Evolutionary conservation across 1,140 invertebrate genomes (phyloP), one percentile per base, ranked within the genome.

Genomic region (Rhagoletis zephyria): DNA sequence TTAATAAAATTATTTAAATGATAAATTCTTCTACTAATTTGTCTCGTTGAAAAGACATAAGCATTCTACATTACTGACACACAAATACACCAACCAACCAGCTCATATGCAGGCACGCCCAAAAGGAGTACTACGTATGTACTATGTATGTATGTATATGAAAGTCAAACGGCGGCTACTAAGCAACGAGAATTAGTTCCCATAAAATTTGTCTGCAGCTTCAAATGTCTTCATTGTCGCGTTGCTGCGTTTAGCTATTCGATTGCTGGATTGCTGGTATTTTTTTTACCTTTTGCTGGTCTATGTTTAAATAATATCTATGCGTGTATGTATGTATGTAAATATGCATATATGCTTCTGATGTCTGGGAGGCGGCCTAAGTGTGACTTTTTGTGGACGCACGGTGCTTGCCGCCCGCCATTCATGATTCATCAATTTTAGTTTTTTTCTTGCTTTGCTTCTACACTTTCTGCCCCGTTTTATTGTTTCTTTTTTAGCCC

Each of bases 351-450:
- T 30, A 10, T 64, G 85, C 16, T 85, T 64, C 60, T 63, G 48
- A 19, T 85, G 77, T 85, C 40, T 61, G 56, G 30, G 74, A 56
- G 48, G 77, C 74, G 40, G 77, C 3, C 12, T 81, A 60, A 56
- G 48, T 87, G 60, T 65, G 48, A 56, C 48, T 56, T 81, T 81
- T 81, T 51, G 51, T 56, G 16, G 48, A 3, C 48, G 30, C 74
- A 81, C 74, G 14, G 85, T 85, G 59, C 42, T 60, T 42, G 85
- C 63, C 51, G 16, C 16, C 51, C 85, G 85, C 60, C 85, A 85
- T 85, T n/a, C 67, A 86, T 88, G 87, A 88, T 86, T 88, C 87
- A 88, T 88, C 85, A 88, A 16, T 64, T 87, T 51, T 56, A 74
- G 40, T 87, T 67, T 85, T 64, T 77, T 87, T 81, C 40, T 48